Evolutionary conservation across 2,113 vertebrate genomes (phyloP), one percentile per base, ranked within the genome.

Genomic region (Mirounga angustirostris): DNA sequence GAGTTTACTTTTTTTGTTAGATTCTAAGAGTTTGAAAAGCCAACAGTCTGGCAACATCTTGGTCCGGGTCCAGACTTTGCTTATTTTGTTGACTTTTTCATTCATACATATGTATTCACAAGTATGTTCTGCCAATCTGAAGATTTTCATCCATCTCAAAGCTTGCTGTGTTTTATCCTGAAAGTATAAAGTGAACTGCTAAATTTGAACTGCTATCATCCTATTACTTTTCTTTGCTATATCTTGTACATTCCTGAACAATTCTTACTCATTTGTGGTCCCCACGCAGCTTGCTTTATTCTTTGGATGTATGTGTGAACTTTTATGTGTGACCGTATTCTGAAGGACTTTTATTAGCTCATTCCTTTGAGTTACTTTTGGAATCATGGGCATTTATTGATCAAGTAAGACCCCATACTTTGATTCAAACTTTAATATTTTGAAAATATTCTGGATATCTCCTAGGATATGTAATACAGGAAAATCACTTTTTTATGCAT

Each of bases 401-500:
- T 95, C 43, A 82, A 63, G 63, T 89, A 63, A 89, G 40, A 58
- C 8, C 7, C 43, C 83, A 5, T 93, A 24, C 43, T 94, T 73
- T 14, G 16, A 52, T 93, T 82, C 40, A 91, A 56, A 78, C 6
- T 24, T 56, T 86, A 58, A 63, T 86, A 54, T 73, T 91, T 85
- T 83, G 63, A 91, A 87, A 96, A 86, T 96, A 91, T 73, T 78
- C 18, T 83, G 13, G 16, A 46, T 73, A 81, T 30, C n/a, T 90
- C 26, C 33, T 94, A 46, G 30, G 80, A 21, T 84, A 46, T 54
- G 6, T 73, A 63, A 50, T 76, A 36, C 1, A 33, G 43, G 40
- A 74, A 85, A 89, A 86, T 80, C 26, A 79, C 28, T 26, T 15
- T 69, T 63, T 4, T 24, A 65, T 54, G 58, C 12, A 10, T 21